Conservation (phyloP, 2,888 invertebrate genomes). For the Aphidius colemani region DNA sequence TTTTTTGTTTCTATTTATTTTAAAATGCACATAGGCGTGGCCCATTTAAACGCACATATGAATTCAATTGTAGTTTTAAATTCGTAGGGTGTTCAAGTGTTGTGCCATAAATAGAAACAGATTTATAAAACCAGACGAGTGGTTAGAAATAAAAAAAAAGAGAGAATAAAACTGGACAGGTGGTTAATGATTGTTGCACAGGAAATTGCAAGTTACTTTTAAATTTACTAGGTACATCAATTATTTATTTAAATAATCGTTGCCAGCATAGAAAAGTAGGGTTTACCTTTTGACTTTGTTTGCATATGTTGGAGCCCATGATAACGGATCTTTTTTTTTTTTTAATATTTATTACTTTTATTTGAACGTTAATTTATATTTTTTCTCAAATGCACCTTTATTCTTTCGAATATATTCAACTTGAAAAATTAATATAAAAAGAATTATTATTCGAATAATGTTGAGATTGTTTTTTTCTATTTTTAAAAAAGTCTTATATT, state of each 20-base stretch:
- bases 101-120: constrained; percentile 23
- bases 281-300: constrained; percentile 20
- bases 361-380: constrained; percentile 6
- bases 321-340: constrained; percentile 48
- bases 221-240: constrained; percentile 29
- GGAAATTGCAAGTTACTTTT: constrained; percentile 16
- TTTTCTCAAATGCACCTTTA: background rate
- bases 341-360: constrained; percentile 22
- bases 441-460: too few relatives aligned
- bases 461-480: too few relatives aligned
- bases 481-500: too few relatives aligned
- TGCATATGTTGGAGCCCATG: constrained; percentile 43
- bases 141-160: background rate
- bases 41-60: background rate
- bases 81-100: constrained; percentile 16
- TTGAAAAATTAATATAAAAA: too few relatives aligned
- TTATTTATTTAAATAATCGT: constrained; percentile 35
- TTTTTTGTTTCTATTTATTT: background rate
- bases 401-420: too few relatives aligned
- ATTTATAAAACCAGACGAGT: constrained; percentile 13
- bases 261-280: constrained; percentile 23
- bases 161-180: background rate
- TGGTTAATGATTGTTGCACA: constrained; percentile 12
- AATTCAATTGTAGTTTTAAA: constrained; percentile 19
- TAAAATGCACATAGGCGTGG: background rate